phyloP scores from a whole-genome alignment of 2,888 invertebrate genomes.

The Sesia apiformis region DNA sequence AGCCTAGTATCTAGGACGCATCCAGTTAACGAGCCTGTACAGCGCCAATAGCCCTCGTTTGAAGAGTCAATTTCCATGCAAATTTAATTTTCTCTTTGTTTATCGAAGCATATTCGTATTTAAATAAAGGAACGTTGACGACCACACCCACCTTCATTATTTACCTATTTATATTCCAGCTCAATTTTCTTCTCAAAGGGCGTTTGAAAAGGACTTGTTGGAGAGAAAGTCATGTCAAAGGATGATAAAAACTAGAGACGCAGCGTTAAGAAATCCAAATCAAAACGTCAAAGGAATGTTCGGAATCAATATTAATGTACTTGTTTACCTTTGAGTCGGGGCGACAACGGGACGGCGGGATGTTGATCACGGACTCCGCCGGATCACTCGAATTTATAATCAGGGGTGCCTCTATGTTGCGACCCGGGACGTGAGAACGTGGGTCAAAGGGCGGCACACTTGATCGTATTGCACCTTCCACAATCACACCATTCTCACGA shows the following conservation, averaged over 20 bases:
- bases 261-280: conserved; percentile 46
- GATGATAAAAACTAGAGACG: conserved; percentile 41
- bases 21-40: neutral
- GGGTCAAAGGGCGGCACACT: conserved; percentile 61
- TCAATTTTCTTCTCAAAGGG: conserved; percentile 30
- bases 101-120: too few relatives aligned
- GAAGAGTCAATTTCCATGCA: too few relatives aligned
- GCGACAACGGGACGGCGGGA: conserved; percentile 27
- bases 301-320: conserved; percentile 68
- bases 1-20: neutral
- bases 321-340: conserved; percentile 64
- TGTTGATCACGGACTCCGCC: conserved; percentile 40
- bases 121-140: too few relatives aligned
- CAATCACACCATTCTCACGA: conserved; percentile 55
- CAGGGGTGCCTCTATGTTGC: conserved; percentile 50
- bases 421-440: conserved; percentile 55
- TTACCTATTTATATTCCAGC: too few relatives aligned
- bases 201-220: conserved; percentile 11
- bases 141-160: too few relatives aligned
- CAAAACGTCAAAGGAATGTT: conserved; percentile 53
- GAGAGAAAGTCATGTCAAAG: conserved; percentile 39
- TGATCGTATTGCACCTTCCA: conserved; percentile 62
- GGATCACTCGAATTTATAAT: conserved; percentile 64
- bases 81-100: too few relatives aligned
- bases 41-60: too few relatives aligned